Base-by-base conservation (phyloP, 2,113 vertebrate genomes). In the Odocoileus hemionus region DNA sequence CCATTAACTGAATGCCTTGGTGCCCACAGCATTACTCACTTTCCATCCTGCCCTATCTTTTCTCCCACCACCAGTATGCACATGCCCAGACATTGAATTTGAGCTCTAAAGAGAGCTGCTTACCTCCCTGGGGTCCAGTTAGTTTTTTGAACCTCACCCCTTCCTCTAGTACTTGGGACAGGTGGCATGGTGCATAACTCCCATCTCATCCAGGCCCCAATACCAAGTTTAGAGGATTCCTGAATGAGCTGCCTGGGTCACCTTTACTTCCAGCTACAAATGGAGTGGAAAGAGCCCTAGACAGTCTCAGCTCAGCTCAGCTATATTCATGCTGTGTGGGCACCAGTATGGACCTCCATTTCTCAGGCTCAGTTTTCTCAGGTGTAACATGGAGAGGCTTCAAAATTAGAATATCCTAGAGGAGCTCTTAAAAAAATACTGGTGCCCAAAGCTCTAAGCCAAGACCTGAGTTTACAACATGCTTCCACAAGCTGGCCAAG, bases 1-100 rank as follows among this genome's bases (percentile, higher is more conserved):
- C 78, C 82, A 97, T 80, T 86, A 94, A 97, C 91, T 96, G 80
- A 97, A 97, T 97, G 94, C 39, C 86, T 96, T 92, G 84, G 60
- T 96, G 43, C 82, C 55, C 80, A 89, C 26, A 76, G 57, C 39
- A 97, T 97, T 97, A 96, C 74, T 96, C 85, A 96, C 70, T 82
- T 93, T 70, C 55, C 79, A 96, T 95, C 70, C 85, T 96, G 55
- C 94, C 54, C 84, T 90, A 21, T 88, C 33, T 12, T 39, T 43
- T 83, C 43, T 54, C 43, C 47, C 17, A 61, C n/a, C 39, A 82
- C 43, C 47, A 84, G 50, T 89, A 79, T 76, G 25, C 52, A 91
- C 93, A 97, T 93, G 89, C 52, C 88, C 80, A 97, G 85, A 96
- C 58, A 95, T 89, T 91, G 64, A 95, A 96, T 50, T 93, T 5